Conservation (phyloP, 2,797 vertebrate genomes). For the Eupleurogrammus muticus region DNA sequence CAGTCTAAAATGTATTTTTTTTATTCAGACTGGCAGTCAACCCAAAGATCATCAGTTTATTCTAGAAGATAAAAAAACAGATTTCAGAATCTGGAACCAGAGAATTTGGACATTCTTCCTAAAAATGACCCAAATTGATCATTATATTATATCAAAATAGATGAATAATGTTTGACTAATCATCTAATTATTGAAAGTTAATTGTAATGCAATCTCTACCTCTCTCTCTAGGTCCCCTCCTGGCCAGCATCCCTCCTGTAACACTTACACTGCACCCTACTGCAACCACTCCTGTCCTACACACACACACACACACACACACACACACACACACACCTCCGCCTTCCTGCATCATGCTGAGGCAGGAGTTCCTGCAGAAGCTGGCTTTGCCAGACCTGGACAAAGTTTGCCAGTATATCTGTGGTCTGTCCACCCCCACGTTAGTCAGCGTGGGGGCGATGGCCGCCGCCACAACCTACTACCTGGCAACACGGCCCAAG, state of each 20-base stretch:
- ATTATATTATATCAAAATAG: too few species aligned
- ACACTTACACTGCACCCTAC: not conserved
- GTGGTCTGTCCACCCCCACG: conserved; percentile 85
- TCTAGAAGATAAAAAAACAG: too few species aligned
- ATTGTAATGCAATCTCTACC: not conserved
- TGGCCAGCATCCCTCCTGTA: conserved; percentile 3
- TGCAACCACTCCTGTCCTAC: not conserved
- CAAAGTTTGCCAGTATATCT: conserved; percentile 88
- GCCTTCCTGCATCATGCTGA: conserved; percentile 82
- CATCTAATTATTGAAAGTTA: too few species aligned
- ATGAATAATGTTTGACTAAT: too few species aligned
- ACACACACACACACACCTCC: not conserved
- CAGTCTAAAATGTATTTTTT: too few species aligned
- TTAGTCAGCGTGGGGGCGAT: conserved; percentile 90
- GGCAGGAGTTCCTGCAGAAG: conserved; percentile 86
- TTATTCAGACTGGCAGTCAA: too few species aligned
- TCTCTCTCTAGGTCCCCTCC: conserved; percentile 35
- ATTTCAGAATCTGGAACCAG: too few species aligned
- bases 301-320: not conserved
- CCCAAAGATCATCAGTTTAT: too few species aligned
- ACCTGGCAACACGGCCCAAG: conserved; percentile 90
- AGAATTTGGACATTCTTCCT: too few species aligned
- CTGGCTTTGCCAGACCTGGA: conserved; percentile 88
- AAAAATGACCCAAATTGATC: too few species aligned
- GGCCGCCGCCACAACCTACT: conserved; percentile 90